These are phyloP conservation scores for Microplitis deprimator DNA, from an alignment of 2,888 invertebrate species.

Conservation along the genomic window DNA sequence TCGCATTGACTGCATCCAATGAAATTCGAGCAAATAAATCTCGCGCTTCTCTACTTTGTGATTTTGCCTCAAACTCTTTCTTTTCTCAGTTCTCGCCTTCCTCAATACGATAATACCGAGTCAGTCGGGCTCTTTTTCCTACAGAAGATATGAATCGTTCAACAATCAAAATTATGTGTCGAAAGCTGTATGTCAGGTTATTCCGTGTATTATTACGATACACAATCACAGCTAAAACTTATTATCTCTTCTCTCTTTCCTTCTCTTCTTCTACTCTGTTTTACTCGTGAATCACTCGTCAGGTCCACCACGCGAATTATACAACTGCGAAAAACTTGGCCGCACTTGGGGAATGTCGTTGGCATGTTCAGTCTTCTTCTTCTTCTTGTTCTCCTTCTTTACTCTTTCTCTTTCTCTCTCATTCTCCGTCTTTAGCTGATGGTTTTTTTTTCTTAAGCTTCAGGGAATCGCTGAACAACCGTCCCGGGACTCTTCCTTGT, in stretches of 20 bases:
- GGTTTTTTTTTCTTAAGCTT: constrained; percentile 47
- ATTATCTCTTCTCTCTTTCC: constrained; percentile 27
- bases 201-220: constrained; percentile 23
- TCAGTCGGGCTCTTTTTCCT: constrained; percentile 13
- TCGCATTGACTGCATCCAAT: constrained; percentile 37
- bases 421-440: constrained; percentile 35
- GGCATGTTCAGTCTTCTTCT: constrained; percentile 60
- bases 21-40: constrained; percentile 70
- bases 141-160: constrained; percentile 30
- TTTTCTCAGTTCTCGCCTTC: constrained; percentile 37
- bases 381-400: constrained; percentile 56
- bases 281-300: constrained; percentile 61
- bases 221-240: constrained; percentile 40
- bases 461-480: constrained; percentile 52
- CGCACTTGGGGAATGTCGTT: constrained; percentile 68
- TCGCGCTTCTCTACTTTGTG: constrained; percentile 53
- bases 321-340: constrained; percentile 65
- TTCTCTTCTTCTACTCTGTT: constrained; percentile 19
- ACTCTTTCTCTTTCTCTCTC: constrained; percentile 47
- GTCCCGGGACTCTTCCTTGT: constrained; percentile 54
- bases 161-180: constrained; percentile 29
- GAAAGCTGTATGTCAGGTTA: constrained; percentile 12
- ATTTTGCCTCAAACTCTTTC: constrained; percentile 46
- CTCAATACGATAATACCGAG: not conserved
- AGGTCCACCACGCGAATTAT: constrained; percentile 45